Base-by-base conservation (phyloP, 1,140 invertebrate species). In the Drosophila burlai region DNA sequence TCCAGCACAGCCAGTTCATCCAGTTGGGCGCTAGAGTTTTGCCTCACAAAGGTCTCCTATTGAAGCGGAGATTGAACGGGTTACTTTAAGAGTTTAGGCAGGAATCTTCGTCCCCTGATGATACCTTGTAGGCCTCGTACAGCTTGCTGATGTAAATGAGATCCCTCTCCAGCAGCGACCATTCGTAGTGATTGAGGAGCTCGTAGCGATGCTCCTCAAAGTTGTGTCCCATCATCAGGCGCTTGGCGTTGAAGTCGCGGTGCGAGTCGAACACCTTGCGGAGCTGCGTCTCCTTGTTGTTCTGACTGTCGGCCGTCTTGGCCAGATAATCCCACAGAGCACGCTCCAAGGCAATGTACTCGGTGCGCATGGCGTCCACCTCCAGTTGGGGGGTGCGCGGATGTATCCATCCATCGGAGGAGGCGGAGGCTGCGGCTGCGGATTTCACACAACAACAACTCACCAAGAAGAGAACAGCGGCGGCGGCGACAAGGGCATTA, bases 1-100 rank as follows among this genome's bases (percentile, higher is more conserved):
- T 96, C 94, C 13, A 94, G 72, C 93, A 96, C 95, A n/a, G 94
- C 94, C 52, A 93, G 93, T 43, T 92, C 78, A 52, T 92, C 74
- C 55, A 91, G 63, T 55, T 91, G 61, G 8, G 26, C 52, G 42
- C 63, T 81, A 13, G 72, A 78, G 10, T 60, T 57, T 8, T 78
- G 76, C 36, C 49, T 65, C 31, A 31, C 10, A 49, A 80, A 73
- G 21, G 49, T 54, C 2, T 79, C 45, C 75, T 79, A 42, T 36
- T 34, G 0, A 6, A 11, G n/a, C 11, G 4, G 15, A 26, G 15
- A 26, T n/a, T 21, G 16, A 43, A 18, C 18, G 24, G n/a, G 24
- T 54, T 15, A 57, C 15, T 18, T 24, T 57, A 2, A 10, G 8
- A 54, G 18, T 15, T 54, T 21, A 38, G 2, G n/a, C n/a, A 16